Base-by-base conservation (phyloP, 2,888 invertebrate species). In the Polymixis flavicincta region DNA sequence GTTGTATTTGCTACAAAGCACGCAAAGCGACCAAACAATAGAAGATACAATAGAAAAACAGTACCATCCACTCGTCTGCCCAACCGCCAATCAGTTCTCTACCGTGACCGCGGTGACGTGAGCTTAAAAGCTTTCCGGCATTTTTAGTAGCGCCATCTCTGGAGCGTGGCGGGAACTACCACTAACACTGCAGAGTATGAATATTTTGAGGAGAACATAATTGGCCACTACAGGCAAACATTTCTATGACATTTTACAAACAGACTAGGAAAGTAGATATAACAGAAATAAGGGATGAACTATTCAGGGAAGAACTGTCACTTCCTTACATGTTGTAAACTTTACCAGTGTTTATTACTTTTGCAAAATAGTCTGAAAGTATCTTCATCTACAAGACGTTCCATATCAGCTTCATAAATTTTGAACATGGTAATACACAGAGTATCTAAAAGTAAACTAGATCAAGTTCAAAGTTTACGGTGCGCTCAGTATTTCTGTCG, bases 111-210 rank as follows among this genome's bases (percentile, higher is more conserved):
- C 89, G 74, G 88, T 90, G 92, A 92, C 92, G 90, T 83, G 84
- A 85, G 93, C 92, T 93, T 94, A 93, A 94, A 94, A 93, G 93
- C 92, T 92, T 93, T 92, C 76, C 67, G 82, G 77, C 88, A 92
- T 94, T 93, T 93, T 92, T 90, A 91, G 89, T 90, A 89, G 89
- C 88, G 78, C 84, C 68, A 80, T 84, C 85, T 86, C 80, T 84
- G 80, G 82, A 37, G 25, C 54, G 77, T 37, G 57, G 60, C 61
- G 52, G 66, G 64, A 74, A 77, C 76, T 84, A 79, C 84, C 68
- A 74, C 81, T 11, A 14, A 73, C 80, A 84, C 88, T 88, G n/a
- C 68, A 64, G 78, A 87, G 71, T 80, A 78, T 69, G 66, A 42
- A 81, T 60, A 81, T 77, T 77, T 69, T 28, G 7, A n/a, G 50